Evolutionary conservation across 2,113 vertebrate species (phyloP).

Genomic region (Antidorcas marsupialis): DNA sequence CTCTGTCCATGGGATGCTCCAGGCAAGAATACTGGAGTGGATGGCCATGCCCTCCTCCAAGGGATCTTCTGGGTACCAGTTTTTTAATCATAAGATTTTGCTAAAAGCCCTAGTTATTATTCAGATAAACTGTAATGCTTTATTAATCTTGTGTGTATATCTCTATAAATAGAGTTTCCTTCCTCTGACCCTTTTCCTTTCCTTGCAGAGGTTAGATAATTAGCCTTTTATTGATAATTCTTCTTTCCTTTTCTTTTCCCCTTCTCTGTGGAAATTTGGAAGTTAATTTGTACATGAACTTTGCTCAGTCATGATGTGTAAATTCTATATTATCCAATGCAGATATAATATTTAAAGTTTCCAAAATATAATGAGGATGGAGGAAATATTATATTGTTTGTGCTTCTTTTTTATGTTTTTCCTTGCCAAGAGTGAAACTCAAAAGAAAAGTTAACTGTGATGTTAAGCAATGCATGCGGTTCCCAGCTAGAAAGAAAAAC

Average conservation of each 20-base stretch:
- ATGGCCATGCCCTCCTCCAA: background rate
- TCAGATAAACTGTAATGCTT: background rate
- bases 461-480: background rate
- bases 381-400: slow-evolving; percentile 2
- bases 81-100: background rate
- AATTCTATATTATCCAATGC: background rate
- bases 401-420: background rate
- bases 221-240: background rate
- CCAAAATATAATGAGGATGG: background rate
- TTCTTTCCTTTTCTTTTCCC: background rate
- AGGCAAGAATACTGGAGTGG: background rate
- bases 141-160: background rate
- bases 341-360: background rate
- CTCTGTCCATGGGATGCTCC: background rate
- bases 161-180: background rate
- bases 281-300: background rate
- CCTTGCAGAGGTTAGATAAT: background rate
- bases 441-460: slow-evolving; percentile 16
- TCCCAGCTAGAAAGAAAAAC: background rate
- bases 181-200: background rate
- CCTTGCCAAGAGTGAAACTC: background rate
- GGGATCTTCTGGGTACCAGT: background rate
- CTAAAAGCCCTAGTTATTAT: background rate
- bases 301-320: background rate
- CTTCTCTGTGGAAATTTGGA: background rate